phyloP scores from a whole-genome alignment of 2,888 invertebrate species.

The Lepidonotus clava region DNA sequence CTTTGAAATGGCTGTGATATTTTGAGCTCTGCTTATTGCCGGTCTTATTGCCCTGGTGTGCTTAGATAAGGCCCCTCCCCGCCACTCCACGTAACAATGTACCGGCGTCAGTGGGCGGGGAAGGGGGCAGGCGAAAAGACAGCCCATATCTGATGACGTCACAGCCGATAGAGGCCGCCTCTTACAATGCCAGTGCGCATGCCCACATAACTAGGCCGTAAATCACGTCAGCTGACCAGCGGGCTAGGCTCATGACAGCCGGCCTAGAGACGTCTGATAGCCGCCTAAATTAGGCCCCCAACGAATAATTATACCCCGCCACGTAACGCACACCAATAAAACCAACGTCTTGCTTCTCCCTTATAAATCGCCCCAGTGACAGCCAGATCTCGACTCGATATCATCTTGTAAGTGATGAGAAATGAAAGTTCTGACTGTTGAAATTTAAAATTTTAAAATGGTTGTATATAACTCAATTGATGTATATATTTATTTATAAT shows the following conservation, averaged over 20 bases:
- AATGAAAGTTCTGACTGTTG: neutral
- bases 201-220: conserved; percentile 5
- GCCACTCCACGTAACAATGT: neutral
- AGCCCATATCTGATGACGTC: conserved; percentile 27
- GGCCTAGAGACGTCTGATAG: neutral
- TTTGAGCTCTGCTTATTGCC: neutral
- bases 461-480: neutral
- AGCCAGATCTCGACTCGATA: too few species aligned
- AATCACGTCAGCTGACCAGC: neutral
- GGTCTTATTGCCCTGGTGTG: neutral
- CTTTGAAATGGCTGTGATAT: neutral
- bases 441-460: neutral
- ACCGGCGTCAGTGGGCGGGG: neutral
- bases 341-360: too few species aligned
- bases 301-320: too few species aligned
- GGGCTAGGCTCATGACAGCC: neutral
- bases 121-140: too few species aligned
- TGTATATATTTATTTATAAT: neutral
- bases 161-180: neutral
- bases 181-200: conserved; percentile 33
- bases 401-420: too few species aligned
- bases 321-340: too few species aligned
- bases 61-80: neutral
- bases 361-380: too few species aligned
- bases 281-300: neutral